Percentiles rank a stretch among this genome's conserved stretches.
Conservation (phyloP, 2,888 invertebrate species). For the Euspilapteryx auroguttella region DNA sequence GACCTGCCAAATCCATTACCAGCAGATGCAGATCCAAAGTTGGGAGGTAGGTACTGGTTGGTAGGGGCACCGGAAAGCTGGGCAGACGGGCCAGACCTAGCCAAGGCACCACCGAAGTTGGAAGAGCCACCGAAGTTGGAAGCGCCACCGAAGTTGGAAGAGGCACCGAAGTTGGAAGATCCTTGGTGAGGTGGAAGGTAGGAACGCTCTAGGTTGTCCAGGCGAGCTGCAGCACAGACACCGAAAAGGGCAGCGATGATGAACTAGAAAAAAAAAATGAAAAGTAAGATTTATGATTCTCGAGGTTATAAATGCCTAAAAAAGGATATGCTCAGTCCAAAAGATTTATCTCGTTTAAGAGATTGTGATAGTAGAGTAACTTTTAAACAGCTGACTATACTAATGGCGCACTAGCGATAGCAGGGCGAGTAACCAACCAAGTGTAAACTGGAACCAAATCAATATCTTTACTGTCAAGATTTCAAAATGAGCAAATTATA, state of each 20-base stretch:
- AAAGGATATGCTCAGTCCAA: too few relatives aligned
- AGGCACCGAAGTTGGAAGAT: background rate
- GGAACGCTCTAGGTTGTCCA: conserved; percentile 39
- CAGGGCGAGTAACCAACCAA: too few relatives aligned
- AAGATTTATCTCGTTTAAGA: too few relatives aligned
- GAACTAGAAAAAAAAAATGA: conserved; percentile 30
- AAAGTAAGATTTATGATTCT: too few relatives aligned
- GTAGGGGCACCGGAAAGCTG: conserved; percentile 30
- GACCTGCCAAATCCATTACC: conserved; percentile 2
- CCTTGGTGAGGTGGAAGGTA: conserved; percentile 35
- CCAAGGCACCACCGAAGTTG: conserved; percentile 1
- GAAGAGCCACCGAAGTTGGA: conserved; percentile 1
- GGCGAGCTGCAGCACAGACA: conserved; percentile 31
- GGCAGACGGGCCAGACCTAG: conserved; percentile 13
- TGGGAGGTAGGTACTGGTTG: conserved; percentile 44
- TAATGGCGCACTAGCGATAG: too few relatives aligned
- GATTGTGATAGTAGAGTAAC: too few relatives aligned
- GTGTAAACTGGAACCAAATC: too few relatives aligned
- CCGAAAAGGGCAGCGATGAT: conserved; percentile 33
- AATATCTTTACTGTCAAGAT: too few relatives aligned
- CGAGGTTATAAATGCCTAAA: too few relatives aligned
- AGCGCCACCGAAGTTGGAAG: conserved; percentile 21
- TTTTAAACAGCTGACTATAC: too few relatives aligned
- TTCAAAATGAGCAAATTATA: too few relatives aligned
- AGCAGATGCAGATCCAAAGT: conserved; percentile 19